Conservation (phyloP, 2,888 invertebrate genomes). For the Epicampocera succincta region DNA sequence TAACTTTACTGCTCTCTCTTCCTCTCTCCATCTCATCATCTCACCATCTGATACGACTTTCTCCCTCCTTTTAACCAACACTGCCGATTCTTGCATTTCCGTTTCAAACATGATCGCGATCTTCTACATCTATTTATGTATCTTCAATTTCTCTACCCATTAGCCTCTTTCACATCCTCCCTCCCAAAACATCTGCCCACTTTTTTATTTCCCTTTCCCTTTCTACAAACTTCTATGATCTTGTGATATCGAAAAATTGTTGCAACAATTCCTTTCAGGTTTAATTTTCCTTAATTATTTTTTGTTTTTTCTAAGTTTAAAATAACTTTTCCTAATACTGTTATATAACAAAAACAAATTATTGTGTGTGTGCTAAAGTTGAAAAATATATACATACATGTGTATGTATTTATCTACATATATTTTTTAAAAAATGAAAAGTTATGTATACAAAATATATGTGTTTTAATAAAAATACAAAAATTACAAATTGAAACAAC, state of each 20-base stretch:
- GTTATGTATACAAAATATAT: constrained; percentile 55
- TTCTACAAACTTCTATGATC: constrained; percentile 71
- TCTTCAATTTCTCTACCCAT: constrained; percentile 14
- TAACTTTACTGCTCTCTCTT: background rate
- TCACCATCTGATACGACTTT: background rate
- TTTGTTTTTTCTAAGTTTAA: constrained; percentile 63
- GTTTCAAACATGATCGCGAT: constrained; percentile 62
- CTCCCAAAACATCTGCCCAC: constrained; percentile 47
- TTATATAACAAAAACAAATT: constrained; percentile 32
- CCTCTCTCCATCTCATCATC: constrained; percentile 2
- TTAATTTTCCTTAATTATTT: constrained; percentile 68
- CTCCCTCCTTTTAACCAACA: constrained; percentile 40
- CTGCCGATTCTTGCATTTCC: constrained; percentile 59
- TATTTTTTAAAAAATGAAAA: constrained; percentile 51
- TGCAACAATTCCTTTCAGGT: constrained; percentile 72
- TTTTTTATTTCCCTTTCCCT: constrained; percentile 54
- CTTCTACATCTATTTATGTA: constrained; percentile 15
- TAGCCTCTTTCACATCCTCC: constrained; percentile 40
- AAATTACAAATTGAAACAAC: constrained; percentile 16
- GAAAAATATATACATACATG: constrained; percentile 17
- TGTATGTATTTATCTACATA: constrained; percentile 1
- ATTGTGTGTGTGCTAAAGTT: constrained; percentile 64
- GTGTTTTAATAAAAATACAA: constrained; percentile 41
- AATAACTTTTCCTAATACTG: constrained; percentile 64
- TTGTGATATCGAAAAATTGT: constrained; percentile 74